phyloP scores from a whole-genome alignment of 2,797 vertebrate genomes.

The Psittacula echo region DNA sequence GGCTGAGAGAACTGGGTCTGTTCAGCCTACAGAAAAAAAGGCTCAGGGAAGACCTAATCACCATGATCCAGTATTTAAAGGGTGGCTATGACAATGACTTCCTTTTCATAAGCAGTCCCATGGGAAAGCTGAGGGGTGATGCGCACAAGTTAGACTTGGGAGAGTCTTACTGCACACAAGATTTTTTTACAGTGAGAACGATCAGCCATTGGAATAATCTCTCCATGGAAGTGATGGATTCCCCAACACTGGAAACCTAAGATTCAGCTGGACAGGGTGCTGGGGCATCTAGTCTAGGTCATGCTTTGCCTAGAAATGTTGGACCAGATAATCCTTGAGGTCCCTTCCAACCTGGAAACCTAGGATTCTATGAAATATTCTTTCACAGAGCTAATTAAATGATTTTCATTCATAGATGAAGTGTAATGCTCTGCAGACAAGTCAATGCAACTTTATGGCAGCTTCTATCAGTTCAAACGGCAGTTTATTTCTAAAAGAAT shows the following conservation, averaged over 20 bases:
- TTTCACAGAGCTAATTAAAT: neutral
- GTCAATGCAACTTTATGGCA: too few relatives aligned
- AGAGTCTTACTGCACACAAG: neutral
- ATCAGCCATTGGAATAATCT: neutral
- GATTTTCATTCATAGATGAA: accelerated
- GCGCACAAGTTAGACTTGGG: neutral
- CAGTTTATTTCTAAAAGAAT: accelerated
- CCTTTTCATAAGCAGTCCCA: neutral
- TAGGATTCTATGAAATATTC: neutral
- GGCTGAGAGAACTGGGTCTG: neutral
- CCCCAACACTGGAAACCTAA: neutral
- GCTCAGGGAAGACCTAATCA: neutral
- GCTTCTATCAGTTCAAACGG: accelerated
- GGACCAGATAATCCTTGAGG: neutral
- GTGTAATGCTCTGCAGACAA: neutral
- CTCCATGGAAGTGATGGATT: neutral
- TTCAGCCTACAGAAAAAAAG: neutral
- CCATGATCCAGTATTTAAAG: neutral
- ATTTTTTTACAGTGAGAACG: neutral
- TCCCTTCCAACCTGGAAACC: neutral
- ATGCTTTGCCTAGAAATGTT: neutral
- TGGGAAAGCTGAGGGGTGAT: neutral
- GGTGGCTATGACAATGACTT: neutral
- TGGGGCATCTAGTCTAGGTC: neutral
- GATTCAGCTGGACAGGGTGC: neutral